Percentiles rank a stretch among this genome's conserved stretches.
These are phyloP conservation scores for Ectemnius continuus DNA, from an alignment of 2,888 invertebrate species.

Conservation along the genomic window DNA sequence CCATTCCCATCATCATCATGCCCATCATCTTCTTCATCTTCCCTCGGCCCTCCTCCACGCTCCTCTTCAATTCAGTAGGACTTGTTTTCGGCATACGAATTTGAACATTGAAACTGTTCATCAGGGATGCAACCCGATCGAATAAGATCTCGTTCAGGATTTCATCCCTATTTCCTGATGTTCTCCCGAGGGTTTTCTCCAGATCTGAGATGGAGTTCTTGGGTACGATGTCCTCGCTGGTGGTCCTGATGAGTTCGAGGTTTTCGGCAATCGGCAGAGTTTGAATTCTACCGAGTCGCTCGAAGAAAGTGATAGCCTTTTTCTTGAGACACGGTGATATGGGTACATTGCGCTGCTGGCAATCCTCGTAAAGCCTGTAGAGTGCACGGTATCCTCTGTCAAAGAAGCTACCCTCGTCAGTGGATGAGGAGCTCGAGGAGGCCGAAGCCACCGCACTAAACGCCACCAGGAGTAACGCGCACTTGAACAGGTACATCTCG, in stretches of 20 bases:
- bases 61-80: slow-evolving; percentile 84
- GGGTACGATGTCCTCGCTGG: slow-evolving; percentile 77
- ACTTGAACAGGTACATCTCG: slow-evolving; percentile 57
- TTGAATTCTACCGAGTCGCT: slow-evolving; percentile 86
- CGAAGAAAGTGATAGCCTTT: slow-evolving; percentile 89
- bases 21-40: slow-evolving; percentile 95
- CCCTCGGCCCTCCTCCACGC: slow-evolving; percentile 89
- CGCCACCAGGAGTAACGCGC: slow-evolving; percentile 53
- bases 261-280: slow-evolving; percentile 83
- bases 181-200: slow-evolving; percentile 84
- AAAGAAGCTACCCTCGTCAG: slow-evolving; percentile 78
- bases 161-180: slow-evolving; percentile 83
- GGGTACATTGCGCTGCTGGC: slow-evolving; percentile 83
- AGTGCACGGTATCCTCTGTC: slow-evolving; percentile 82
- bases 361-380: slow-evolving; percentile 88
- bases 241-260: slow-evolving; percentile 82
- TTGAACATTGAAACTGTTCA: slow-evolving; percentile 88
- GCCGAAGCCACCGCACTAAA: slow-evolving; percentile 30
- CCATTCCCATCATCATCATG: slow-evolving; percentile 93
- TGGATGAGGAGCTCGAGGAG: slow-evolving; percentile 34
- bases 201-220: slow-evolving; percentile 77
- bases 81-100: slow-evolving; percentile 87
- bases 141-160: slow-evolving; percentile 85
- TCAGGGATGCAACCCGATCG: slow-evolving; percentile 85
- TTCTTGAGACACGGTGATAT: slow-evolving; percentile 88